phyloP scores from a whole-genome alignment of 2,113 vertebrate genomes.

The Eurypyga helias region DNA sequence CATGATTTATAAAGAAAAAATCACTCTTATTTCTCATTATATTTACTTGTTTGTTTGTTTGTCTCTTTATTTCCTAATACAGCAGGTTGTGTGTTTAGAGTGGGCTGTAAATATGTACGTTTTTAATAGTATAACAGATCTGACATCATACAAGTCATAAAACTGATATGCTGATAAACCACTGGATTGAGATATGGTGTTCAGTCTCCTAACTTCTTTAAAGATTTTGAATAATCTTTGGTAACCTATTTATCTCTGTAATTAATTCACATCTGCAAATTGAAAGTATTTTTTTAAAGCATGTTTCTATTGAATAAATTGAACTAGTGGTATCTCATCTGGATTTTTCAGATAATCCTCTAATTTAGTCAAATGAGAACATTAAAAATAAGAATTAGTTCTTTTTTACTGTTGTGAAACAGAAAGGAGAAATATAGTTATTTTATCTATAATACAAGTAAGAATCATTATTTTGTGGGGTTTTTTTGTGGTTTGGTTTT shows the following conservation, averaged over 20 bases:
- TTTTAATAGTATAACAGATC: background rate
- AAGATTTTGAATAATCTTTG: conserved; percentile 21
- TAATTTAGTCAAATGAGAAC: conserved; percentile 40
- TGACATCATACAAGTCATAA: background rate
- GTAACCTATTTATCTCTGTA: conserved; percentile 29
- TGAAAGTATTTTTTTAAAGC: background rate
- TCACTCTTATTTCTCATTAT: background rate
- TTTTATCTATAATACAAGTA: background rate
- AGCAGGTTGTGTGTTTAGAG: background rate
- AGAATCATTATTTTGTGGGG: background rate
- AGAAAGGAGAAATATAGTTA: background rate
- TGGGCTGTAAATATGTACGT: background rate
- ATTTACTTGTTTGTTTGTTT: background rate
- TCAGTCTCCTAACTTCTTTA: background rate
- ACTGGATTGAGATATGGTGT: background rate
- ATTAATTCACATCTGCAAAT: conserved; percentile 26
- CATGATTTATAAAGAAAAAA: background rate
- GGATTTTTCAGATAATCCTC: conserved; percentile 14
- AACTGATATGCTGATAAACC: background rate
- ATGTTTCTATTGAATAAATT: conserved; percentile 28
- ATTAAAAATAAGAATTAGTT: background rate
- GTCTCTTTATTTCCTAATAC: background rate
- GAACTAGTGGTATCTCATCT: conserved; percentile 21
- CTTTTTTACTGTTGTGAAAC: background rate
- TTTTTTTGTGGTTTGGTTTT: background rate